These are phyloP conservation scores for Myripristis jacobus DNA, from an alignment of 2,797 vertebrate species.

Conservation along the genomic window DNA sequence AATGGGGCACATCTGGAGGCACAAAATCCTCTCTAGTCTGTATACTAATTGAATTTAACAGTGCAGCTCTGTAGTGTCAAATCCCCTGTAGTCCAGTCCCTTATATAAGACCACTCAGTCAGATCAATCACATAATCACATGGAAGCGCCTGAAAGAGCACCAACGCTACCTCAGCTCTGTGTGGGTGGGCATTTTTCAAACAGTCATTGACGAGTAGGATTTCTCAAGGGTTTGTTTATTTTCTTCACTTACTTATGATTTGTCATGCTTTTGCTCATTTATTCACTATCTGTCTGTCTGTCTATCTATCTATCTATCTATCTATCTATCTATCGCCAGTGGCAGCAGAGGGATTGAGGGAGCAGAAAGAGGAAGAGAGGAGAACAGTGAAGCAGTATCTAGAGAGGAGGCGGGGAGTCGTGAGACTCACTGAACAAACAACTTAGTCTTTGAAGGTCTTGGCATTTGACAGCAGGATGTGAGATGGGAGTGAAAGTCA, in stretches of 20 bases:
- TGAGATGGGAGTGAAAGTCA: conserved; percentile 22
- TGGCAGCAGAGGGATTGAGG: conserved; percentile 13
- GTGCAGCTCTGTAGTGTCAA: conserved; percentile 3
- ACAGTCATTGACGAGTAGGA: background rate
- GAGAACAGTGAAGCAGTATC: conserved; percentile 27
- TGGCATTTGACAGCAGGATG: conserved; percentile 62
- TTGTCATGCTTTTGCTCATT: background rate
- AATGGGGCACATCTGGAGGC: conserved; percentile 7
- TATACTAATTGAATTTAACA: conserved; percentile 22
- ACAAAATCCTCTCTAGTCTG: conserved; percentile 17
- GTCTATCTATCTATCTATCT: background rate
- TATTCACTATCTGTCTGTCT: background rate
- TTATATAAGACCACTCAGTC: conserved; percentile 9
- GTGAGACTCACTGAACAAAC: conserved; percentile 37
- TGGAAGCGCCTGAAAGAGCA: background rate
- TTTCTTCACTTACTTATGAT: background rate
- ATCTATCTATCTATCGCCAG: background rate
- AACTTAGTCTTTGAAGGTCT: conserved; percentile 53
- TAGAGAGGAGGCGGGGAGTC: conserved; percentile 2
- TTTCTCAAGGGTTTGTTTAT: background rate
- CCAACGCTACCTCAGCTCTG: background rate
- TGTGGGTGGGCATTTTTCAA: background rate
- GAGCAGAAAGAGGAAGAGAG: background rate
- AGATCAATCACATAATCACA: conserved; percentile 8
- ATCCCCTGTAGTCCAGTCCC: background rate